Base-by-base conservation (phyloP, 2,888 invertebrate species). In the Sinelater perroti region DNA sequence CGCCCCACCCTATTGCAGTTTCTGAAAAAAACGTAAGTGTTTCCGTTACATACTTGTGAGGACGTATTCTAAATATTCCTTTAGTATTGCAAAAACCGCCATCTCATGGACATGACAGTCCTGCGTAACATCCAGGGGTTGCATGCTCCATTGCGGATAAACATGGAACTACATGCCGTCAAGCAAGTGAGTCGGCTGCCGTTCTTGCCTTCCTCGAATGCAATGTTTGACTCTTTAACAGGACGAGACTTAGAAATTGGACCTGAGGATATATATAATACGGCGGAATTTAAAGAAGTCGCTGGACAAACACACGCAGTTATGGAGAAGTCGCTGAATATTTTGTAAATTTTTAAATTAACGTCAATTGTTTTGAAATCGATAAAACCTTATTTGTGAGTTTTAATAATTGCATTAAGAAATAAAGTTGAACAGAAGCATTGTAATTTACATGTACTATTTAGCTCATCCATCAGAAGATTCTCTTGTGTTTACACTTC, bases 91-190 rank as follows among this genome's bases (percentile, higher is more conserved):
- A 24, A 24, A 40, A 87, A 89, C 77, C 81, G 83, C 68, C 82
- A 87, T 47, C 83, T 85, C 65, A 84, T 90, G 78, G 84, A 89
- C 62, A 87, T 92, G 86, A 82, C 85, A 8, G 85, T 91, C 80
- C 79, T 95, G 30, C 84, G 92, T 45, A 93, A 91, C 71, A 86
- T 85, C 10, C 95, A 95, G 80, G 97, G 97, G 2, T 78, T 95
- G 10, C 92, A 93, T 77, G 94, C 93, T 4, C 96, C 96, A 0
- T 78, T 97, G 33, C 87, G 88, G 72, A 81, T 96, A 38, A 85
- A 88, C 45, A 94, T 95, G 93, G 96, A 97, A 79, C 80, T 89
- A 63, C 89, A 87, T 74, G 88, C 91, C 40, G 87, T 89, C 0
- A 84, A 83, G 49, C 85, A 87, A 79, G 81, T 91, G 64, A 88